A percentile compares a stretch with the other conserved stretches of the same genome.
Evolutionary conservation across 2,797 vertebrate genomes (phyloP).

Genomic region (Sebastes diaconus): DNA sequence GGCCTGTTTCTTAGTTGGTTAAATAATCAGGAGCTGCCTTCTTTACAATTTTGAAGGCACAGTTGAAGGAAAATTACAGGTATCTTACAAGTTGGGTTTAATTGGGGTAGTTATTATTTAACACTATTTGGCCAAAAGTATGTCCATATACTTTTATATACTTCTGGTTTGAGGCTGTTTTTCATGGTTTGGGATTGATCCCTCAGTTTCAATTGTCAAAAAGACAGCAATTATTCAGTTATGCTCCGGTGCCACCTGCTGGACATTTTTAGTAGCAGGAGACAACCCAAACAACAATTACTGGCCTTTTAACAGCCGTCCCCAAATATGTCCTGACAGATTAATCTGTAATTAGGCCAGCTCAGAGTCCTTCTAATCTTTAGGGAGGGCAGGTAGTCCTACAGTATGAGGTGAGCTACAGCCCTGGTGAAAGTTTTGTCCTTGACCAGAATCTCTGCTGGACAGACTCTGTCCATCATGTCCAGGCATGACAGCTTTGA

Average conservation of each 20-base stretch:
- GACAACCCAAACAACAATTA: neutral
- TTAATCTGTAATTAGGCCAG: neutral
- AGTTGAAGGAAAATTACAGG: neutral
- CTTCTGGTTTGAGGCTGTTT: neutral
- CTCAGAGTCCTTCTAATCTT: neutral
- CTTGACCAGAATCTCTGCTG: neutral
- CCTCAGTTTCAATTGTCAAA: neutral
- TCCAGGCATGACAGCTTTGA: neutral
- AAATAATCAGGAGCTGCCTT: neutral
- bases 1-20: neutral
- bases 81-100: neutral
- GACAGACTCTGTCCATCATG: neutral
- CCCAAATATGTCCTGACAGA: neutral
- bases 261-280: neutral
- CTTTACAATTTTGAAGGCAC: neutral
- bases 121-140: neutral
- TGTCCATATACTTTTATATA: neutral
- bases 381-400: neutral
- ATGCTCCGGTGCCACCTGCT: slow-evolving; percentile 1
- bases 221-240: neutral
- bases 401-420: neutral
- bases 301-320: neutral
- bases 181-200: neutral
- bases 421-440: neutral
- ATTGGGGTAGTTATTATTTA: neutral